A percentile compares a stretch with the other conserved stretches of the same genome.
Conservation (phyloP, 2,113 vertebrate species). For the Hiodon alosoides region DNA sequence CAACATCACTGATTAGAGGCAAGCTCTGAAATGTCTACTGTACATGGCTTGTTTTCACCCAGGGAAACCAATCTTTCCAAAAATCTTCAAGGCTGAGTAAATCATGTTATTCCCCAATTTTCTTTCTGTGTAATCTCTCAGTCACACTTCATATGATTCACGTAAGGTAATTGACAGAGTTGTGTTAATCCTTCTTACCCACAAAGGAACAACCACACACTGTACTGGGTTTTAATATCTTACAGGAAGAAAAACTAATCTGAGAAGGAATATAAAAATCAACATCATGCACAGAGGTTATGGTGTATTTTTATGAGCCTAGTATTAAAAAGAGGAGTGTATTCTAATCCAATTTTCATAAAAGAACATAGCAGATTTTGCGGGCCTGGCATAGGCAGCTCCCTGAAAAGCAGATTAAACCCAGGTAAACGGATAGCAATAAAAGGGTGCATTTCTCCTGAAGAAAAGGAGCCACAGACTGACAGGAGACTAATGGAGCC, state of each 20-base stretch:
- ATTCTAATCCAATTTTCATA: no score
- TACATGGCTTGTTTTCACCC: no score
- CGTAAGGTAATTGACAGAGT: background rate
- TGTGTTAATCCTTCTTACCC: no score
- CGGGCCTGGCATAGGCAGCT: background rate
- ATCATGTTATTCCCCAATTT: no score
- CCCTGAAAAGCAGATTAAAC: background rate
- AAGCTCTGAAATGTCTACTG: no score
- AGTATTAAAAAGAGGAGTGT: background rate
- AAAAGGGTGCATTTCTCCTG: background rate
- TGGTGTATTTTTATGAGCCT: background rate
- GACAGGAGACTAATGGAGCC: constrained; percentile 15
- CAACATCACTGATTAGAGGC: no score
- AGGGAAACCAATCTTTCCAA: no score
- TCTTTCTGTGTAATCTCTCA: no score
- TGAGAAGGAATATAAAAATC: constrained; percentile 6
- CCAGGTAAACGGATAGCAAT: background rate
- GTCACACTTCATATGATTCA: no score
- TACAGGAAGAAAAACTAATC: background rate
- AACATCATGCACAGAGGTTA: background rate
- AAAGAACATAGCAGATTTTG: no score
- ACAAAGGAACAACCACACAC: background rate
- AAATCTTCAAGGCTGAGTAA: no score
- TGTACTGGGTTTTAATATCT: background rate
- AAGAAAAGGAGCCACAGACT: background rate